Evolutionary conservation across 64 coral and sea anemone genomes (phyloP), one percentile per base, ranked within the genome.

Genomic region (Stichodactyla mertensii): DNA sequence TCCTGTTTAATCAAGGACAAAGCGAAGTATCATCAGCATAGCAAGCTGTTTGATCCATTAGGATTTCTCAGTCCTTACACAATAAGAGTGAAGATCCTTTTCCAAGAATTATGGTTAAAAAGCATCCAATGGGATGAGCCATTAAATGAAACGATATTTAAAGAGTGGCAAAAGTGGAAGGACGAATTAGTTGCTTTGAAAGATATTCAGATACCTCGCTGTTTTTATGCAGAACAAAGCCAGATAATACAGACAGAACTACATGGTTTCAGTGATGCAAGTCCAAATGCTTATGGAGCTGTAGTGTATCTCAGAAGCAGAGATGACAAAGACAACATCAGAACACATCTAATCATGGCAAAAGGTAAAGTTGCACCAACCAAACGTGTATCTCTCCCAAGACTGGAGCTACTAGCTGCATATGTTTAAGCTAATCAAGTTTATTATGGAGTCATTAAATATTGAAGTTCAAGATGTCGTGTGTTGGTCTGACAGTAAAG

Each of bases 261-360:
- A 52, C 87, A 90, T 57, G 89, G 82, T 6, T 90, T 85, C 59
- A 51, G 89, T 20, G 89, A 90, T 45, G 89, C 89, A 18, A 78
- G 70, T 24, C 64, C 6, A 31, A 78, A 28, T 0, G 89, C 83
- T 0, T 90, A 90, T 53, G 89, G 82, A 26, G 62, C 89, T 55
- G 89, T 66, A 16, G 53, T 78, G 2, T 85, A 90, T 23, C 12
- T 86, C 8, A 24, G 82, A 18, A 16, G 54, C 53, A 55, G 57
- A 55, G 64, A 85, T 59, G 52, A 13, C 13, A 59, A 31, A 8
- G 82, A 59, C 8, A 71, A 77, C 11, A 36, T 77, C 27, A 2
- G 10, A 16, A 36, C 70, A 18, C 61, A 85, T 4, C n/a, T 90
- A 15, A 7, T 90, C 2, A 54, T 90, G 62, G 18, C 82, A 2